These are phyloP conservation scores for Brachionus koreanus DNA, from an alignment of 1,140 invertebrate species.

Conservation along the genomic window DNA sequence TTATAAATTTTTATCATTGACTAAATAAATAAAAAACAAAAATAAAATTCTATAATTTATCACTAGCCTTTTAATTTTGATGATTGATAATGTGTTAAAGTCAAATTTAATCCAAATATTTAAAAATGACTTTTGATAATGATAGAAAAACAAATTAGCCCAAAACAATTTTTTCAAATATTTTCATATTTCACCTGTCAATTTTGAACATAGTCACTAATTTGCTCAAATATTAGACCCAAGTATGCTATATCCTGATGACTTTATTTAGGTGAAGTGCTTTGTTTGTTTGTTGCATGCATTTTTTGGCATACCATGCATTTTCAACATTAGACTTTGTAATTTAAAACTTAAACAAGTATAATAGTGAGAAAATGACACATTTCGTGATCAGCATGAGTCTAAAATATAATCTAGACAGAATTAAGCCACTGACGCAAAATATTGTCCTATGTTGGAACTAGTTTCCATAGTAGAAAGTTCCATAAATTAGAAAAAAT, in stretches of 20 bases:
- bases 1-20: neutral
- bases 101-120: neutral
- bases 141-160: neutral
- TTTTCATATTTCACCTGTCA: neutral
- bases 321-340: neutral
- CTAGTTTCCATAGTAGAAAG: neutral
- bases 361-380: neutral
- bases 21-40: neutral
- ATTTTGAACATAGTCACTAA: neutral
- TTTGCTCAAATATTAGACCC: neutral
- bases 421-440: neutral
- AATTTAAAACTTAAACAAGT: neutral
- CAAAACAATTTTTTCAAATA: neutral
- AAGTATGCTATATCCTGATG: neutral
- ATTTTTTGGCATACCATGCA: neutral
- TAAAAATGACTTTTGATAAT: neutral
- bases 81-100: neutral
- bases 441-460: neutral
- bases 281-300: neutral
- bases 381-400: neutral
- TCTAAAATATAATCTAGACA: neutral
- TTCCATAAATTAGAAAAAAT: too few relatives aligned
- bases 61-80: neutral
- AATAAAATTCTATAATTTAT: neutral
- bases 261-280: neutral